Percentiles rank a stretch among this genome's conserved stretches.
Conservation (phyloP, 2,888 invertebrate species). For the Lordiphosa andalusiaca region DNA sequence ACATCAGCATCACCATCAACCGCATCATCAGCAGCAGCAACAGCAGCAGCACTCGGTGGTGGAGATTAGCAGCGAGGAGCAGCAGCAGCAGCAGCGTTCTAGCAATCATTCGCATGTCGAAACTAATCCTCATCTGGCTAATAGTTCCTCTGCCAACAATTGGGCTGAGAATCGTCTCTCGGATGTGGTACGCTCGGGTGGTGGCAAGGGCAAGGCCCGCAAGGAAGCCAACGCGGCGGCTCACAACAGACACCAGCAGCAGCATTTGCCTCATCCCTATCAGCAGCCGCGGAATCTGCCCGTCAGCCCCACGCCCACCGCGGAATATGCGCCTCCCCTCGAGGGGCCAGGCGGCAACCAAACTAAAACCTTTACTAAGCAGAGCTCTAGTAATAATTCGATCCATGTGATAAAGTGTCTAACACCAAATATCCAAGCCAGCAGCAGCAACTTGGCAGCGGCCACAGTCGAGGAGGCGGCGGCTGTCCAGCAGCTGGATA, state of each 20-base stretch:
- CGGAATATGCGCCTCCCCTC: slow-evolving; percentile 81
- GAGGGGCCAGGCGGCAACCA: slow-evolving; percentile 76
- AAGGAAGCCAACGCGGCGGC: slow-evolving; percentile 62
- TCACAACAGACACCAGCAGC: slow-evolving; percentile 61
- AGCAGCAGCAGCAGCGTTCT: slow-evolving; percentile 47
- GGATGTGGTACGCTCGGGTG: slow-evolving; percentile 85
- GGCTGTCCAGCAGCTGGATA: slow-evolving; percentile 83
- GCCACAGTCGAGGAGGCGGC: slow-evolving; percentile 34
- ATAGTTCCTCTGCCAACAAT: slow-evolving; percentile 76
- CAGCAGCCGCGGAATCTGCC: slow-evolving; percentile 48
- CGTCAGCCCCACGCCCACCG: slow-evolving; percentile 64
- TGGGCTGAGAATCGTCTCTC: slow-evolving; percentile 85
- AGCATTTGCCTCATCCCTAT: slow-evolving; percentile 36
- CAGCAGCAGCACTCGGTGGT: slow-evolving; percentile 24
- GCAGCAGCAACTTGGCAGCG: slow-evolving; percentile 57
- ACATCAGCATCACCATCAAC: slow-evolving; percentile 16
- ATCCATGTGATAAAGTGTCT: slow-evolving; percentile 81
- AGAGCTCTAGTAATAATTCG: slow-evolving; percentile 77
- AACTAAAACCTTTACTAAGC: slow-evolving; percentile 75
- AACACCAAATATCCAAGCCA: slow-evolving; percentile 79
- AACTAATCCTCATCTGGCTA: slow-evolving; percentile 49
- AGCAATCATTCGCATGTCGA: slow-evolving; percentile 51
- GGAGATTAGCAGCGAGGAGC: slow-evolving; percentile 18
- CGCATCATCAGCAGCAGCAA: slow-evolving; percentile 27
- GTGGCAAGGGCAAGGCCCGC: slow-evolving; percentile 71